Evolutionary conservation across 2,888 invertebrate species (phyloP).

Genomic region (Caenorhabditis auriculariae): DNA sequence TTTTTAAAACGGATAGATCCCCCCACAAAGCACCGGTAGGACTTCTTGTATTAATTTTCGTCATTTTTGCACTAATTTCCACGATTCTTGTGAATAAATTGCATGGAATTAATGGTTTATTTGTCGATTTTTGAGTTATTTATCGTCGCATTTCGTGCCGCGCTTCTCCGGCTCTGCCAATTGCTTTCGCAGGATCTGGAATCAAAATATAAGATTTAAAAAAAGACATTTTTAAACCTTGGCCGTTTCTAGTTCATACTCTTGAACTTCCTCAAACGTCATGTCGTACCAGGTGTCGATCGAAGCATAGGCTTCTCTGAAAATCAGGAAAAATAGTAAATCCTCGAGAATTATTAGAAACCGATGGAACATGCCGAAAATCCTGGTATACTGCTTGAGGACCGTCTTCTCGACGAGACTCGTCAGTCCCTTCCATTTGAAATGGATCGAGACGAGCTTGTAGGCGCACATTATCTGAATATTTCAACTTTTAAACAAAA

Average conservation of each 20-base stretch:
- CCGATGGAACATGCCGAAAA: conserved; percentile 95
- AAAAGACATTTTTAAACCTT: too few species aligned
- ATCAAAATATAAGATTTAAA: too few species aligned
- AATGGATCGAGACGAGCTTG: conserved; percentile 91
- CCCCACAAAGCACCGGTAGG: too few species aligned
- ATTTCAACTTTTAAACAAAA: too few species aligned
- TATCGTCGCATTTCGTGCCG: conserved; percentile 40
- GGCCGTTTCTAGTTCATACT: conserved; percentile 90
- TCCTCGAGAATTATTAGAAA: too few species aligned
- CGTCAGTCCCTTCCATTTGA: conserved; percentile 95
- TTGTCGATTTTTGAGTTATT: too few species aligned
- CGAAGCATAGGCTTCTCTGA: conserved; percentile 89
- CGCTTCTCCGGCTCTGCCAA: conserved; percentile 37
- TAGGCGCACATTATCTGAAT: conserved; percentile 90
- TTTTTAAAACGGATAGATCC: too few species aligned
- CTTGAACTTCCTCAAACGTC: conserved; percentile 95
- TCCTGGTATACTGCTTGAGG: conserved; percentile 68
- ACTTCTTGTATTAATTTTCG: too few species aligned
- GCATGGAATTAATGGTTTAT: too few species aligned
- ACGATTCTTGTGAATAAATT: too few species aligned
- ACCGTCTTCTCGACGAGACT: conserved; percentile 77
- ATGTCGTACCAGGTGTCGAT: conserved; percentile 95
- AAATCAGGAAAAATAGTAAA: background rate
- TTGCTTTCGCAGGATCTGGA: conserved; percentile 76
- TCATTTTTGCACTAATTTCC: too few species aligned